Percentiles rank a stretch among this genome's conserved stretches.
phyloP scores from a whole-genome alignment of 2,888 invertebrate species.

The Thera obeliscata region DNA sequence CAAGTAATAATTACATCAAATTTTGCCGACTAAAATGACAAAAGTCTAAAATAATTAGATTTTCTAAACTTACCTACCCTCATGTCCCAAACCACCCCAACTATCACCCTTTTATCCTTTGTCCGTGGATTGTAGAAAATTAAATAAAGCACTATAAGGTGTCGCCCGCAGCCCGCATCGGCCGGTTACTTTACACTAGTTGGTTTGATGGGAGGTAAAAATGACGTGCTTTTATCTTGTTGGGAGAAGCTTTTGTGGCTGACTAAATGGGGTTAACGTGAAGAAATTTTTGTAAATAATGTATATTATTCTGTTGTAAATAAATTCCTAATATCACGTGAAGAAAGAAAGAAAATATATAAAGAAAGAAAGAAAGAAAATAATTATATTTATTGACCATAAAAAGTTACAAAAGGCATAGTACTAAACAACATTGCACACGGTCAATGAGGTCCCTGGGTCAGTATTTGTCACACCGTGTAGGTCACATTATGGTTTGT shows the following conservation, averaged over 20 bases:
- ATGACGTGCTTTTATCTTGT: constrained; percentile 42
- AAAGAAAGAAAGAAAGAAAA: too few relatives aligned
- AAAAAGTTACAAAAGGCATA: too few relatives aligned
- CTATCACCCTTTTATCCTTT: constrained; percentile 35
- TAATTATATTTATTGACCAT: too few relatives aligned
- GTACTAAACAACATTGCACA: too few relatives aligned
- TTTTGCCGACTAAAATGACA: background rate
- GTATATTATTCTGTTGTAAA: too few relatives aligned
- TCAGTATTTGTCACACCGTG: too few relatives aligned
- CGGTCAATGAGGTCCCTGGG: too few relatives aligned
- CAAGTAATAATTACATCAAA: too few relatives aligned
- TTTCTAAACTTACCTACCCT: constrained; percentile 18
- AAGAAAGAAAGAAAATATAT: too few relatives aligned
- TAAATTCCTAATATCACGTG: too few relatives aligned
- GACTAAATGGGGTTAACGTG: background rate
- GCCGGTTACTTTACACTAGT: constrained; percentile 35
- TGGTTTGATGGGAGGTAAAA: constrained; percentile 55
- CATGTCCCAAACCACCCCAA: constrained; percentile 28
- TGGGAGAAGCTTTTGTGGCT: constrained; percentile 10
- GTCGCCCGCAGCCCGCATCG: constrained; percentile 64
- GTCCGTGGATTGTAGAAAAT: constrained; percentile 65
- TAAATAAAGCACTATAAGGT: constrained; percentile 79
- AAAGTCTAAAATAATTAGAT: constrained; percentile 18
- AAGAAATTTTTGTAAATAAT: too few relatives aligned
- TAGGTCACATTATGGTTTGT: too few relatives aligned